Conservation (phyloP, 2,888 invertebrate genomes). For the Endotricha flammealis region DNA sequence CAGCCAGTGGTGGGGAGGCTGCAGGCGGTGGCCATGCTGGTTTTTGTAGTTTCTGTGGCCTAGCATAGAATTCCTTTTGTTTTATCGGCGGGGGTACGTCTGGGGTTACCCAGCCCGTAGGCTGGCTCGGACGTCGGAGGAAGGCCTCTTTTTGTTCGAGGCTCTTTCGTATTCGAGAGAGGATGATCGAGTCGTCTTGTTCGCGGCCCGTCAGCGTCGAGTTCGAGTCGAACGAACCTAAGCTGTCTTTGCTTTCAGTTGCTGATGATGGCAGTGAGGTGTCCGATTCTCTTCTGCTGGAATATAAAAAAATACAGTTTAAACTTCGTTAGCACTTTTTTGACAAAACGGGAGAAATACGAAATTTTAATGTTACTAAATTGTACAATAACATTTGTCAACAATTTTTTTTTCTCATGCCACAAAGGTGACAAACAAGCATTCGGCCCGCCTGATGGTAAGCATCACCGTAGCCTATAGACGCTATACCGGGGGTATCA, state of each 20-base stretch:
- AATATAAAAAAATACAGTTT: slow-evolving; percentile 20
- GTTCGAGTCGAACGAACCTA: slow-evolving; percentile 83
- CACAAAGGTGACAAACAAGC: too few species aligned
- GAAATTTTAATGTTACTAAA: too few species aligned
- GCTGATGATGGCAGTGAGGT: slow-evolving; percentile 81
- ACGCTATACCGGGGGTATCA: too few species aligned
- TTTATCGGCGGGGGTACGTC: slow-evolving; percentile 74
- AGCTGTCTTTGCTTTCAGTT: slow-evolving; percentile 82
- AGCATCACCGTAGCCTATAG: too few species aligned
- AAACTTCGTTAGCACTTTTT: too few species aligned
- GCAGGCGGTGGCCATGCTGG: slow-evolving; percentile 83
- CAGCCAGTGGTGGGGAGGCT: slow-evolving; percentile 62
- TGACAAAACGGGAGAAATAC: too few species aligned
- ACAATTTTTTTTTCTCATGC: too few species aligned
- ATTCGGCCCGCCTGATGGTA: too few species aligned
- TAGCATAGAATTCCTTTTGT: slow-evolving; percentile 86
- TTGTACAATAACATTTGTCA: too few species aligned
- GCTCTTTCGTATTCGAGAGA: slow-evolving; percentile 88
- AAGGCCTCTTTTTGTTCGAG: slow-evolving; percentile 95
- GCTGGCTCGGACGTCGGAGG: slow-evolving; percentile 84
- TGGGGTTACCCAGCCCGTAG: slow-evolving; percentile 78
- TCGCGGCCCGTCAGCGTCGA: slow-evolving; percentile 83
- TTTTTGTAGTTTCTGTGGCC: slow-evolving; percentile 86
- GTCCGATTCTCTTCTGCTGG: slow-evolving; percentile 79
- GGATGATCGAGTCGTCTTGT: slow-evolving; percentile 83